A percentile compares a stretch with the other conserved stretches of the same genome.
phyloP scores from a whole-genome alignment of 2,888 invertebrate genomes.

The Acanthococcus lagerstroemiae region DNA sequence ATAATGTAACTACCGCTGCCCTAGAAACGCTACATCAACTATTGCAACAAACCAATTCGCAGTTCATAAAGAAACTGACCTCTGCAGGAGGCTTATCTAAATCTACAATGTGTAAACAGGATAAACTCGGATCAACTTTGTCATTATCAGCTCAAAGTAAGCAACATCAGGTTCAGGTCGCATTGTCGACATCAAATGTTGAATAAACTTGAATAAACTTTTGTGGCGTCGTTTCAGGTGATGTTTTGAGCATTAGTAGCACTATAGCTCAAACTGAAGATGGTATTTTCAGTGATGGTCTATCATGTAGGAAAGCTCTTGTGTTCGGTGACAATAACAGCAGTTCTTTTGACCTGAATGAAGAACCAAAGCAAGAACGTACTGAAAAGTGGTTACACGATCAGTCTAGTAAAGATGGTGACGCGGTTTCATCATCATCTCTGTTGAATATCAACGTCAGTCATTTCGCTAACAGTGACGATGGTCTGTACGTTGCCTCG shows the following conservation, averaged over 20 bases:
- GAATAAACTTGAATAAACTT: too few relatives aligned
- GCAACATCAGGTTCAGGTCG: background rate
- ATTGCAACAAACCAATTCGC: background rate
- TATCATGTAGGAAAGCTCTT: background rate
- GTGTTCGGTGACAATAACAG: background rate
- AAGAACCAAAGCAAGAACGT: conserved; percentile 2
- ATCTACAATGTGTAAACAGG: background rate
- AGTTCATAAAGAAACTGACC: background rate
- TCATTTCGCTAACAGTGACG: conserved; percentile 28
- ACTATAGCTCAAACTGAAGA: conserved; percentile 18
- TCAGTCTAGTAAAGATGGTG: conserved; percentile 5
- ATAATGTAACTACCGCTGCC: conserved; percentile 78
- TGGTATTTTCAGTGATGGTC: background rate
- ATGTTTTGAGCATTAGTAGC: conserved; percentile 16
- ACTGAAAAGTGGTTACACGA: conserved; percentile 17
- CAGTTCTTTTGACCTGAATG: conserved; percentile 8
- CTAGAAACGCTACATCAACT: conserved; percentile 61
- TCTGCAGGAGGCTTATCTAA: conserved; percentile 8
- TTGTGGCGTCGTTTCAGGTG: conserved; percentile 4
- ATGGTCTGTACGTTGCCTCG: background rate
- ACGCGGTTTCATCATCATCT: conserved; percentile 17
- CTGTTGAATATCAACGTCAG: conserved; percentile 18
- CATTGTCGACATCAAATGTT: background rate
- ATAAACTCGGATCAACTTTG: conserved; percentile 5
- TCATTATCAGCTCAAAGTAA: conserved; percentile 16